These are phyloP conservation scores for Mus pahari DNA, from an alignment of 2,113 vertebrate genomes.

Conservation along the genomic window DNA sequence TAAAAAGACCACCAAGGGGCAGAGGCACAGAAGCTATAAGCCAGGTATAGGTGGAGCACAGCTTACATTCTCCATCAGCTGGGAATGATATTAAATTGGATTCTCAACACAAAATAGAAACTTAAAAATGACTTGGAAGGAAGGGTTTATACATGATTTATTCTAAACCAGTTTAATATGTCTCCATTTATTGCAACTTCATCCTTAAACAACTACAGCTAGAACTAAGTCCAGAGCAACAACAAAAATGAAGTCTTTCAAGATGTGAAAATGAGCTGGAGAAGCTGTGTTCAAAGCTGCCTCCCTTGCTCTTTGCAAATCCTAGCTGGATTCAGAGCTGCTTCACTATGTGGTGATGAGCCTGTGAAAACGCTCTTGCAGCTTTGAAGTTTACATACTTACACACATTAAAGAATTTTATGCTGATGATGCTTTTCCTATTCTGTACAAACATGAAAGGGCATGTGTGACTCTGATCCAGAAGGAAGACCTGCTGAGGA, in stretches of 20 bases:
- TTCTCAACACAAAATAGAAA: neutral
- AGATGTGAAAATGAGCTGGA: constrained; percentile 52
- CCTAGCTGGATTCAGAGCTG: neutral
- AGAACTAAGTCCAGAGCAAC: constrained; percentile 61
- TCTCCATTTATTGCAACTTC: constrained; percentile 18
- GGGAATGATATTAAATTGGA: neutral
- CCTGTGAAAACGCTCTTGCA: neutral
- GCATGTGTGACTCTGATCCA: neutral
- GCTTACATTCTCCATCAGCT: neutral
- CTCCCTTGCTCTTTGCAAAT: neutral
- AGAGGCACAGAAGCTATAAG: neutral
- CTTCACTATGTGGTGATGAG: neutral
- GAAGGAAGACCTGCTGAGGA: neutral
- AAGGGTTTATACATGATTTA: constrained; percentile 34
- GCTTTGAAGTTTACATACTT: constrained; percentile 6
- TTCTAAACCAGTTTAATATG: constrained; percentile 21
- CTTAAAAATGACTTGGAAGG: neutral
- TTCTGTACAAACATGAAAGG: neutral
- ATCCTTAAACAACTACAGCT: constrained; percentile 54
- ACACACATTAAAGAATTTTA: neutral
- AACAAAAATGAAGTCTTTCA: constrained; percentile 55
- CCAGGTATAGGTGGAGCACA: neutral
- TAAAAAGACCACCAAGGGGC: neutral
- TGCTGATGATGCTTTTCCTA: constrained; percentile 13
- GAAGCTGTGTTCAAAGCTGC: neutral